Evolutionary conservation across 2,113 vertebrate genomes (phyloP), one percentile per base, ranked within the genome.

Genomic region (Tapirus terrestris): DNA sequence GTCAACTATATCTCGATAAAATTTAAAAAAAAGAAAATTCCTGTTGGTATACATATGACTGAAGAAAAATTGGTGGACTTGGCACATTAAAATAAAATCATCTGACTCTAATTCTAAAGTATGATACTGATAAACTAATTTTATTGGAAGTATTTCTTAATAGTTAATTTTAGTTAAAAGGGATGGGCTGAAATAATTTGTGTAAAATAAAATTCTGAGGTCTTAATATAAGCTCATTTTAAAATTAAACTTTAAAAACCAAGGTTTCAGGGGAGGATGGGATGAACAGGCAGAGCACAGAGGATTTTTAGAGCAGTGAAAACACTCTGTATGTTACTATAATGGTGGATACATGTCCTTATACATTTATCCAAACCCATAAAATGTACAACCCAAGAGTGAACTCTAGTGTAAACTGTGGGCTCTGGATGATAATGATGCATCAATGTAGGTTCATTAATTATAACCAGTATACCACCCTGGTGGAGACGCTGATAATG

Each of bases 161-260:
- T 20, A 72, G 29, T 45, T 87, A 89, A 58, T 82, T 39, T 92
- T 33, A 60, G 45, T 36, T 76, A 39, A 88, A 81, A 73, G 16
- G 25, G 51, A 83, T 48, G 31, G 33, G 36, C 67, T 89, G 60
- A 92, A 58, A 58, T 75, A 5, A 60, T 67, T 60, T 82, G 25
- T 39, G 29, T 67, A 82, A 76, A 82, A 60, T 65, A 76, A 68
- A 93, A 92, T 67, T 70, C 31, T 75, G 18, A 65, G 36, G 31
- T 92, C 25, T 82, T 88, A 39, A 58, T 48, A 75, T 13, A 63
- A 87, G 36, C 14, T 56, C 25, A 48, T 76, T 60, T 89, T 39
- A 67, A 88, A 75, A 58, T 56, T 45, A 88, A 82, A 88, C 10
- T 67, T 88, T 58, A 25, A 83, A 96, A 93, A 51, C 82, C 48